Base-by-base conservation (phyloP, 2,797 vertebrate species). In the Holocentrus rufus region DNA sequence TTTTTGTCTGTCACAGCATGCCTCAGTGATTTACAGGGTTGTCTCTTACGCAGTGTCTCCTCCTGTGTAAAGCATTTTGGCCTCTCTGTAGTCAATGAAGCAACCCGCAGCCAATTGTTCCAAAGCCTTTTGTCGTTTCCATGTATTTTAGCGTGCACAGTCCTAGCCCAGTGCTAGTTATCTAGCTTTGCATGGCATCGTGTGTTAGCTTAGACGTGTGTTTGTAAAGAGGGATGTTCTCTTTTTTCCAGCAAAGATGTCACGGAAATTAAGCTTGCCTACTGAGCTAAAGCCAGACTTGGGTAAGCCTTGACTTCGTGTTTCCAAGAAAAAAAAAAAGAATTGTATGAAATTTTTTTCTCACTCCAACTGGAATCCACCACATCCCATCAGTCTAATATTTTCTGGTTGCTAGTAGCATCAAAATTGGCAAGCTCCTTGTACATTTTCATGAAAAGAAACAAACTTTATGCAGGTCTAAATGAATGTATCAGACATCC, bases 261-360 rank as follows among this genome's bases (percentile, higher is more conserved):
- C 97, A 96, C 97, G 98, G 95, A 99, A 99, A 95, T 96, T 99
- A 97, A 99, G 98, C 95, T 97, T 99, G 95, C 98, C 98, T 95
- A 99, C 98, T 95, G 97, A 99, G 93, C 95, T 99, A 96, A 99
- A 99, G 96, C 97, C 97, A 95, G 97, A 99, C 93, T 95, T 99
- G 96, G 97, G 97, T 99, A 98, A 98, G 97, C 94, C 91, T 93
- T 89, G 90, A 94, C 92, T 94, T 92, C 74, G 92, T 92, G 92
- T 90, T 90, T 88, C 88, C 88, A 92, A 91, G 85, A 76, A 85
- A 49, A 56, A 36, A 27, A 27, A 27, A 27, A 27, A 77, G 84
- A 78, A 76, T 80, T 90, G 67, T 90, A 73, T 86, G 79, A 89
- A 87, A 86, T 64, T 34, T 39, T 36, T 76, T 69, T 73, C 47